Evolutionary conservation across 1,140 invertebrate genomes (phyloP), one percentile per base, ranked within the genome.

Genomic region (Cydia amplana): DNA sequence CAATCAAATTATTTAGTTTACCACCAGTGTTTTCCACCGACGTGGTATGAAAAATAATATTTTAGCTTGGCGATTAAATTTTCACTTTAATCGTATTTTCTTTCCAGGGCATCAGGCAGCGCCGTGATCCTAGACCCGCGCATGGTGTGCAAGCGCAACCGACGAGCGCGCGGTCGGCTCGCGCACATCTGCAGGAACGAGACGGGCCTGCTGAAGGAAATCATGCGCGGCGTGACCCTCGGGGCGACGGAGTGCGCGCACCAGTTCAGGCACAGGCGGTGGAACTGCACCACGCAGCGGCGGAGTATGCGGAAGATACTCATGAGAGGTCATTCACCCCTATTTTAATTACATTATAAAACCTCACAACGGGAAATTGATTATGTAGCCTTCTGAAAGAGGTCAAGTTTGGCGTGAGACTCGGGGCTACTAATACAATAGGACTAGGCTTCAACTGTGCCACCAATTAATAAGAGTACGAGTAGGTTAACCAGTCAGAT

Each of bases 101-200:
- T 73, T 89, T 89, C 16, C 91, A 97, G 96, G 96, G 95, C 95
- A 84, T 94, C 95, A 85, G 95, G 96, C 85, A 97, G 95, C 91
- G 96, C 97, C 85, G 94, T 98, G 83, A 95, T 98, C 81, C 95
- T 98, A 94, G 97, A 99, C 93, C 97, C 97, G 70, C 95, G 96
- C 87, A 95, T 96, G 88, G 95, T 98, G 79, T 99, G 98, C 92
- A 96, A 97, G 92, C 93, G 93, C 79, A 95, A 95, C 64, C 94
- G 96, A 16, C 94, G 96, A 79, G 85, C 96, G 84, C 94, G 95
- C 72, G 96, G 96, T 49, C 96, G 96, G 85, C 94, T 97, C 82
- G 95, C 94, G 28, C 95, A 97, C 82, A 97, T 98, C 83, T 97
- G 97, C 82, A 92, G 93, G 49, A 96, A 96, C 85, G 95, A 96